Evolutionary conservation across 2,888 invertebrate species (phyloP).

Genomic region (Pherbina coryleti): DNA sequence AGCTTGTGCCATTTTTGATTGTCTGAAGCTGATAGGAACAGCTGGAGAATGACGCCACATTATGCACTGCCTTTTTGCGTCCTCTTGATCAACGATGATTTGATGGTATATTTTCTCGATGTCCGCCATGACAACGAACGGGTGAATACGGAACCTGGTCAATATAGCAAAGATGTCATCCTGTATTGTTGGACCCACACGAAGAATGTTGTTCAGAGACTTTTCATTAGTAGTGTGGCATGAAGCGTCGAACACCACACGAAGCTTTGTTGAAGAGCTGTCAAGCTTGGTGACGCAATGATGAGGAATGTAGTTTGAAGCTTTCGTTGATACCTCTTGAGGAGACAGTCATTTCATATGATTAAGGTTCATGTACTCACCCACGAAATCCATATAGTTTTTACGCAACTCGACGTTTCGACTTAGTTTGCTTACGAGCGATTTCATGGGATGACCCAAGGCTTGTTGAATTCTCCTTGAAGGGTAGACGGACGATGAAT

Average conservation of each 20-base stretch:
- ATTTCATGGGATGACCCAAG: conserved; percentile 35
- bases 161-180: background rate
- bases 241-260: conserved; percentile 39
- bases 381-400: conserved; percentile 33
- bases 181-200: background rate
- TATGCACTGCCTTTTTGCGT: too few species aligned
- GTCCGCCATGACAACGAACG: conserved; percentile 31
- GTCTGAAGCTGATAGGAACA: too few species aligned
- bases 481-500: conserved; percentile 34
- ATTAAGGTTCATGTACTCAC: conserved; percentile 30
- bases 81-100: too few species aligned
- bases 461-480: too few species aligned
- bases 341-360: conserved; percentile 18
- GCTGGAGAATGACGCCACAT: too few species aligned
- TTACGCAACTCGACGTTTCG: background rate
- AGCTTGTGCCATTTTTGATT: too few species aligned
- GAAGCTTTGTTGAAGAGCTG: too few species aligned
- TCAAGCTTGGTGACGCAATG: conserved; percentile 38
- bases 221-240: background rate
- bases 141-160: background rate
- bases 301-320: conserved; percentile 31
- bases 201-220: conserved; percentile 36
- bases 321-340: background rate
- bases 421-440: background rate
- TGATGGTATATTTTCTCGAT: conserved; percentile 25